Evolutionary conservation across 2,888 invertebrate species (phyloP), one percentile per base, ranked within the genome.

Genomic region (Agonopterix subpropinquella): DNA sequence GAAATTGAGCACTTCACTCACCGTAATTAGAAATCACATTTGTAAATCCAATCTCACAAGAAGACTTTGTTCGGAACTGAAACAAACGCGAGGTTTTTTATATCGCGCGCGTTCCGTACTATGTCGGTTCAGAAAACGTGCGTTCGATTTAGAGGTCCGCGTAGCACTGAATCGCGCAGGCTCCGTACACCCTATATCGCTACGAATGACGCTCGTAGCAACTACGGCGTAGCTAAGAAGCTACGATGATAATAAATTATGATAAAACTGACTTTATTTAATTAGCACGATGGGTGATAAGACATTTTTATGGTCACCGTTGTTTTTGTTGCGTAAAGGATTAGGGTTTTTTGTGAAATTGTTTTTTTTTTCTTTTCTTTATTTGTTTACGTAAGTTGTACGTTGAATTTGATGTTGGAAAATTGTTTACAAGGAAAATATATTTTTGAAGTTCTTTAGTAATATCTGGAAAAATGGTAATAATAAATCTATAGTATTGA

Each of bases 81-180:
- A 28, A 28, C 28, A 28, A 28, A 28, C 28, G 28, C 28, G 28
- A 28, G 28, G 28, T 11, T 13, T 41, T 50, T 51, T 41, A 15
- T 47, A 47, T 35, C 36, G 41, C 51, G 45, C 48, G 48, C 51
- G 50, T 10, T 18, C 28, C 10, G 39, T 5, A 11, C 11, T 2
- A 10, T 5, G 10, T 4, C 39, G 37, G 36, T 28, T n/a, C 36
- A 28, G 28, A 9, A 44, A 45, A 46, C 78, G 76, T 70, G 68
- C 58, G 61, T 50, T 53, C 68, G 50, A 58, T 53, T 54, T 60
- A 59, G 64, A 60, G 52, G 65, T 62, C 63, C 67, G 67, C 70
- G 75, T 69, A 70, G 69, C 59, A 85, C 85, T 85, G 80, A 61
- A 68, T 60, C 80, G 85, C 85, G 85, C 84, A 84, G 83, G 77